Conservation (phyloP, 2,797 vertebrate species). For the Rhodeus uyekii region DNA sequence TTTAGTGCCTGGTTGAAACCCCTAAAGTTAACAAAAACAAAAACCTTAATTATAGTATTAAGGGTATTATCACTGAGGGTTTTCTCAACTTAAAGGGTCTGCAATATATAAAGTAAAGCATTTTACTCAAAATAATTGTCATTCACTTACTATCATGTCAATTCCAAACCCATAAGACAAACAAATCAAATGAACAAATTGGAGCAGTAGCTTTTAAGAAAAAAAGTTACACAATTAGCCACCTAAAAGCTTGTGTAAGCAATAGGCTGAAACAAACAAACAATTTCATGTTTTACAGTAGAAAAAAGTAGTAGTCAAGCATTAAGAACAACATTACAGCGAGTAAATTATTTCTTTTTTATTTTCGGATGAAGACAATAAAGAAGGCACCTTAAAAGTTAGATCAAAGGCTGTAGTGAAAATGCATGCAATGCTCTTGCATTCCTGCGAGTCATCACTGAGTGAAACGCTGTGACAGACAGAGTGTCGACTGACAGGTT, state of each 20-base stretch:
- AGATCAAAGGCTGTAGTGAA: background rate
- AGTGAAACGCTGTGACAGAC: constrained; percentile 38
- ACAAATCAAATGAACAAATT: background rate
- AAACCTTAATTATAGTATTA: background rate
- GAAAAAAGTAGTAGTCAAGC: background rate
- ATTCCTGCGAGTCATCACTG: constrained; percentile 43
- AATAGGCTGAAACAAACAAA: background rate
- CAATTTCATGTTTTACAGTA: background rate
- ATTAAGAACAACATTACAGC: background rate
- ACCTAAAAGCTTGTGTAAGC: background rate
- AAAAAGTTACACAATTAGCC: background rate
- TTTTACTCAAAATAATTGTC: background rate
- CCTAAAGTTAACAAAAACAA: no score
- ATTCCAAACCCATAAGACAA: background rate
- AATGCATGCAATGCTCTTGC: constrained; percentile 8
- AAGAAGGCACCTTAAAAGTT: background rate
- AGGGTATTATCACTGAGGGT: background rate
- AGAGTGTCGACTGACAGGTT: constrained; percentile 46
- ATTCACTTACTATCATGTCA: background rate
- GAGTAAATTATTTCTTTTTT: background rate
- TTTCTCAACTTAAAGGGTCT: background rate
- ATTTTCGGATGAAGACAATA: background rate
- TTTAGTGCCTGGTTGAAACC: background rate
- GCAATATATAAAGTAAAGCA: background rate
- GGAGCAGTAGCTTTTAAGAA: background rate